Conservation (phyloP, 2,113 vertebrate genomes). For the Otus sunia region DNA sequence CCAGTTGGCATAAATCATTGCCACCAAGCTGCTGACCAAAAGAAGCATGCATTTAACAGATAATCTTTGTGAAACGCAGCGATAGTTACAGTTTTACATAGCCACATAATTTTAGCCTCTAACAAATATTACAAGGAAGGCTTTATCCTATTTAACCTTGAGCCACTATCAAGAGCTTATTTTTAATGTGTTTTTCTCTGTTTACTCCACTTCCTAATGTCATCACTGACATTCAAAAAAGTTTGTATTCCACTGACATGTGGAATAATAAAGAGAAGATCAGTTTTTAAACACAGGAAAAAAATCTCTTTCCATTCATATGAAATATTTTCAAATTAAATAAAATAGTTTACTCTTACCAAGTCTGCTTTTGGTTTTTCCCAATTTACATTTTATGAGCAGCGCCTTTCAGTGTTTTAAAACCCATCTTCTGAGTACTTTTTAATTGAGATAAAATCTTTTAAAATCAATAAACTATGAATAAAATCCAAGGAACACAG, state of each 20-base stretch:
- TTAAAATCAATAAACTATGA: not conserved
- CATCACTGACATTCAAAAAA: not conserved
- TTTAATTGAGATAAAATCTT: not conserved
- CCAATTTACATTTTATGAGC: not conserved
- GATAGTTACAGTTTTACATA: not conserved
- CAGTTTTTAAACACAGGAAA: not conserved
- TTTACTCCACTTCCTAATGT: not conserved
- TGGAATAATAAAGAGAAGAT: not conserved
- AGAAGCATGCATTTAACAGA: constrained; percentile 7
- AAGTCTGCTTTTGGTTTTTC: not conserved
- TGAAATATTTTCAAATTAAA: constrained; percentile 1
- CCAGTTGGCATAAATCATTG: constrained; percentile 2
- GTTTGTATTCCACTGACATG: not conserved
- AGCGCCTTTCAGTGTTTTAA: not conserved
- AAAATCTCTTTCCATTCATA: not conserved
- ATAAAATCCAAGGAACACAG: not conserved
- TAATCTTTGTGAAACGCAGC: not conserved
- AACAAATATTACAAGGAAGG: not conserved
- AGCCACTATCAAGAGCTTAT: not conserved
- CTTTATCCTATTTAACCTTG: not conserved
- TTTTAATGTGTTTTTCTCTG: not conserved
- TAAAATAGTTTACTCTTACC: not conserved
- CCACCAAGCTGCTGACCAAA: not conserved
- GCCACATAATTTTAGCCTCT: not conserved
- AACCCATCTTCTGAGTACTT: not conserved